Conservation (phyloP, 2,113 vertebrate species). For the Xenopus laevis region DNA sequence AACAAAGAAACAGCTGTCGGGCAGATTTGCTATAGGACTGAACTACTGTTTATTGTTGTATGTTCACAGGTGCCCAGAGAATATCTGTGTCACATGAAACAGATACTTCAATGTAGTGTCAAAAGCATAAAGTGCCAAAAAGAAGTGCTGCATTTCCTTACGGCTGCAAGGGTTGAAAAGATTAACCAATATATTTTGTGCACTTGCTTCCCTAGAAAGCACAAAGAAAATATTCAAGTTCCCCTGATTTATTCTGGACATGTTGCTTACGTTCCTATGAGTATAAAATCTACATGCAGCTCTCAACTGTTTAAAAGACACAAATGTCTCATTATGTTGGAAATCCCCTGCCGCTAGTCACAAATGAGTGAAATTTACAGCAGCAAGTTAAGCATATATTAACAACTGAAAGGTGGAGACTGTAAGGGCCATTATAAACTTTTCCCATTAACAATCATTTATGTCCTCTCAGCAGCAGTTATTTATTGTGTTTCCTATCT, state of each 20-base stretch:
- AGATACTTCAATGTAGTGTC: too few relatives aligned
- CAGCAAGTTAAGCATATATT: slow-evolving; percentile 18
- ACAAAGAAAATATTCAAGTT: slow-evolving; percentile 20
- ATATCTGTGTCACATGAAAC: too few relatives aligned
- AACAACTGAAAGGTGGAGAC: slow-evolving; percentile 5
- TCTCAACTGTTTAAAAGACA: slow-evolving; percentile 33
- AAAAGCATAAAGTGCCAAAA: too few relatives aligned
- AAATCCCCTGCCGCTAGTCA: slow-evolving; percentile 29
- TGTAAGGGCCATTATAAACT: neutral
- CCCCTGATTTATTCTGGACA: slow-evolving; percentile 30
- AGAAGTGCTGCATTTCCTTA: neutral
- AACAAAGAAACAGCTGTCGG: too few relatives aligned
- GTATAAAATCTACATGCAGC: slow-evolving; percentile 39
- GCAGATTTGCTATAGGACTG: too few relatives aligned
- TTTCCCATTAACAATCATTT: neutral
- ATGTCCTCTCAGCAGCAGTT: neutral
- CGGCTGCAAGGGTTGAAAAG: neutral
- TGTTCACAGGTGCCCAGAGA: too few relatives aligned
- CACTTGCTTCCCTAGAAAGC: neutral
- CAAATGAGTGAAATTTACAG: slow-evolving; percentile 33
- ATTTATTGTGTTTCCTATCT: neutral
- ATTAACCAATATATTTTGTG: slow-evolving; percentile 4
- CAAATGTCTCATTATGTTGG: slow-evolving; percentile 37
- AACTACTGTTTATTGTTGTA: too few relatives aligned
- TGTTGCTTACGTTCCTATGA: slow-evolving; percentile 39